Evolutionary conservation across 2,797 vertebrate genomes (phyloP).

Genomic region (Sebastes hopkinsi): DNA sequence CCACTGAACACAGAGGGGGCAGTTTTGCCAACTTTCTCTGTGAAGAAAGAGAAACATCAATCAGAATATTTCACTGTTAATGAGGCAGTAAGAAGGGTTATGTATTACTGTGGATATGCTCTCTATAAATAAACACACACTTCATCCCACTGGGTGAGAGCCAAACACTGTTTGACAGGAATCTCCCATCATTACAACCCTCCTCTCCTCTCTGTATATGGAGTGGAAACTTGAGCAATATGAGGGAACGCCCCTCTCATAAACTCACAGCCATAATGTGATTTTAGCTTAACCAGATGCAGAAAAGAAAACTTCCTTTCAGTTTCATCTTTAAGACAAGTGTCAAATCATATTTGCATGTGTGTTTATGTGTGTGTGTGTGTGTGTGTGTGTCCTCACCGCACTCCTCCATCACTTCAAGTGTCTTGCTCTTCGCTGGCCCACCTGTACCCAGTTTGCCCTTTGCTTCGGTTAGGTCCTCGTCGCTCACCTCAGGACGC

Average conservation of each 20-base stretch:
- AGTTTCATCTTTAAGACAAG: background rate
- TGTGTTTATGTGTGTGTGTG: background rate
- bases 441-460: constrained; percentile 81
- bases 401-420: constrained; percentile 94
- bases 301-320: background rate
- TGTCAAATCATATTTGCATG: background rate
- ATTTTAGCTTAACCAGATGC: constrained; percentile 17
- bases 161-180: constrained; percentile 15
- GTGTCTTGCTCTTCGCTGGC: constrained; percentile 92
- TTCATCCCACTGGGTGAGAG: background rate
- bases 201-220: constrained; percentile 73
- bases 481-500: constrained; percentile 89
- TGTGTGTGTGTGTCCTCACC: constrained; percentile 85
- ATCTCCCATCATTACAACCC: constrained; percentile 19
- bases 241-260: constrained; percentile 33
- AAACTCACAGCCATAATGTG: constrained; percentile 23
- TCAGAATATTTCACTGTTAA: background rate
- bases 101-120: background rate
- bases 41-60: constrained; percentile 12
- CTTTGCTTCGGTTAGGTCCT: constrained; percentile 89
- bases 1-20: constrained; percentile 93
- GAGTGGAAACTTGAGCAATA: constrained; percentile 78
- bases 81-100: background rate
- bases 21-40: constrained; percentile 88
- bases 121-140: constrained; percentile 11